Base-by-base conservation (phyloP, 2,888 invertebrate genomes). In the Elegia similella region DNA sequence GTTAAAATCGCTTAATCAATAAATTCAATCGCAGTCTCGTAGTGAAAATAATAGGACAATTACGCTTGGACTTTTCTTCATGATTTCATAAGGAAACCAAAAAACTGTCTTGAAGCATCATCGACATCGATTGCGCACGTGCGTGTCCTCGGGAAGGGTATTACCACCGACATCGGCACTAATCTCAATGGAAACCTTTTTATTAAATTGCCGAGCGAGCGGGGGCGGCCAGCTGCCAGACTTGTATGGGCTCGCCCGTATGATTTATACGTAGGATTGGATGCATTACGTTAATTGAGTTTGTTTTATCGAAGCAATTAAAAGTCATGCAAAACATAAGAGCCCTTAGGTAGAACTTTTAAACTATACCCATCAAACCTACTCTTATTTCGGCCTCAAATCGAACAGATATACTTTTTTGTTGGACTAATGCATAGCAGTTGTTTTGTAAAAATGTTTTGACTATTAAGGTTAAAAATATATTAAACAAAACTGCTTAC, bases 111-210 rank as follows among this genome's bases (percentile, higher is more conserved):
- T 43, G 29, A n/a, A 53, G 23, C 23, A 42, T 64, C 63, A 67
- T 66, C 70, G 66, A 67, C 77, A 81, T 79, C 76, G 81, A 80
- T 81, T 73, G 74, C 71, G 7, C 50, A 52, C 57, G 58, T 48
- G 59, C 64, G 57, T 59, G 23, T 23, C 52, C 47, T 12, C 46
- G 56, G 52, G 56, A 13, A 34, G 55, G 55, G 50, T 17, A 59
- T 54, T 55, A 61, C 57, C 56, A 52, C 52, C 53, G 53, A 55
- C 59, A 23, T 23, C 23, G 23, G 54, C 55, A 61, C 63, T 72
- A 75, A 78, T 80, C 78, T 80, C 70, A 69, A 85, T 80, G 77
- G 88, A 90, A 90, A 88, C 90, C 90, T 89, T 91, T 91, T 90
- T 88, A 91, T 86, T 84, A 86, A 84, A 91, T 89, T 88, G 84